Evolutionary conservation across 1,140 invertebrate species (phyloP).

Genomic region (Trypoxylus dichotomus): DNA sequence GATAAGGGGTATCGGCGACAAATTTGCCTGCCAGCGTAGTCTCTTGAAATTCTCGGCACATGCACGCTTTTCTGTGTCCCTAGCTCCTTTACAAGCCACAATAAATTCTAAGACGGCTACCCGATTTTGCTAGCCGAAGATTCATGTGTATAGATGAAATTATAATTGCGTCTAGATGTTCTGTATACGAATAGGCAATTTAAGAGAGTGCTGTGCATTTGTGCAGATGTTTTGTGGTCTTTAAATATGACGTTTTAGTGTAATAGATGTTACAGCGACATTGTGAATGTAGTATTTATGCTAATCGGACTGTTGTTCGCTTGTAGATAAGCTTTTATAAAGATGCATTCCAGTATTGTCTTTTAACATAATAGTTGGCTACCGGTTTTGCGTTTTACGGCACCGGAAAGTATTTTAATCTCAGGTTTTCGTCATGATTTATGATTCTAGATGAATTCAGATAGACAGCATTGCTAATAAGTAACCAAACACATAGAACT

Average conservation of each 20-base stretch:
- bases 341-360: background rate
- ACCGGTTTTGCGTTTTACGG: background rate
- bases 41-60: slow-evolving; percentile 20
- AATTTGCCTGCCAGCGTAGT: slow-evolving; percentile 10
- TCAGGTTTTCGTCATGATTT: background rate
- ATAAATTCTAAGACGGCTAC: slow-evolving; percentile 16
- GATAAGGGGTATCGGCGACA: slow-evolving; percentile 13
- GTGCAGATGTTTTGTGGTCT: slow-evolving; percentile 1
- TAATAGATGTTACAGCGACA: background rate
- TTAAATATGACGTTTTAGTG: background rate
- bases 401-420: background rate
- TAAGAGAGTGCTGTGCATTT: background rate
- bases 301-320: background rate
- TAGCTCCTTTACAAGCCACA: background rate
- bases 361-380: slow-evolving; percentile 7
- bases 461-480: no score
- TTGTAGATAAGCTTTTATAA: background rate
- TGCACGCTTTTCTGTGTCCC: background rate
- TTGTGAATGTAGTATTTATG: slow-evolving; percentile 7
- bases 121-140: background rate
- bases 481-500: no score
- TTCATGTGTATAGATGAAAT: slow-evolving; percentile 4
- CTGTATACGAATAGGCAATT: background rate
- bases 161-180: slow-evolving; percentile 7
- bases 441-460: background rate